Evolutionary conservation across 2,113 vertebrate species (phyloP), one percentile per base, ranked within the genome.

Genomic region (Pseudorhombus dupliciocellatus): DNA sequence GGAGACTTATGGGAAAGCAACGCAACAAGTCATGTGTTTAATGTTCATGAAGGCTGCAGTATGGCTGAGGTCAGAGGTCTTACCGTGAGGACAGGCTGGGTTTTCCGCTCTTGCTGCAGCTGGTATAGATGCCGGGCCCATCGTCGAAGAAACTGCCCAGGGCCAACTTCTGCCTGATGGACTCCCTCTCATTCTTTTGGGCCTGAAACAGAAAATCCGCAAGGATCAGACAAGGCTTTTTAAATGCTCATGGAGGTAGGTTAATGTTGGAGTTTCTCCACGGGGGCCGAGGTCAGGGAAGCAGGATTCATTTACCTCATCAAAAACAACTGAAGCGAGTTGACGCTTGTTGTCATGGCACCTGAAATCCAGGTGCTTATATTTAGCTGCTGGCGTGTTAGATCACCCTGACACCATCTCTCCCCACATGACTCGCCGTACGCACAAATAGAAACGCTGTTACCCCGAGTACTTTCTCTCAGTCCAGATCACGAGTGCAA

Each of bases 171-270:
- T 99, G 97, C 89, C 98, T 90, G 93, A 99, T 99, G 59, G 97
- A 99, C 90, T 99, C 98, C 20, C 98, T 94, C 90, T 99, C 98
- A 95, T 98, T 99, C 93, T 99, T 99, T 90, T 99, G 98, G 91
- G 98, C 98, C 98, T 99, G 92, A n/a, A 80, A 77, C 24, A 73
- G 3, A 12, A 87, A 30, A 75, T 42, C 0, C 55, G 75, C 20
- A 68, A 1, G 15, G 28, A 22, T 16, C 4, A 14, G 48, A 61
- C 53, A 24, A 1, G 10, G 34, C 34, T 34, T 46, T 46, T 51
- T 22, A 42, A 10, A 9, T 44, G n/a, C 62, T 16, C 7, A 44
- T 66, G 50, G 16, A 26, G 6, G 55, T 46, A 6, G 8, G 63
- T 4, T 18, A 21, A 59, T 54, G 25, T 10, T 65, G 7, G 18